phyloP scores from a whole-genome alignment of 1,140 invertebrate genomes.

The Diplogasteroides magnus region DNA sequence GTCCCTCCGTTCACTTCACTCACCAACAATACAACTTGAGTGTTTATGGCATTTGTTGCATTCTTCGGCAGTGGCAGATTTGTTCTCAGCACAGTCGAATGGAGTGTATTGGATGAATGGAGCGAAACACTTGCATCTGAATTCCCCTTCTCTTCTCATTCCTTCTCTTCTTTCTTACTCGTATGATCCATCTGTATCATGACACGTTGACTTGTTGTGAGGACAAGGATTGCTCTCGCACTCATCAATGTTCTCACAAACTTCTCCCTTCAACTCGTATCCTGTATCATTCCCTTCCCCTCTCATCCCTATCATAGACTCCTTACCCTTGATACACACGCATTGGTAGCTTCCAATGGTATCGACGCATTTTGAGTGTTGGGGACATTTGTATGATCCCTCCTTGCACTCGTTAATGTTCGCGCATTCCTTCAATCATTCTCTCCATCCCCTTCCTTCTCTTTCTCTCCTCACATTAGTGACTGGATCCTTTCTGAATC shows the following conservation, averaged over 20 bases:
- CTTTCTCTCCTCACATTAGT: too few species aligned
- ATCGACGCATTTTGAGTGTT: not conserved
- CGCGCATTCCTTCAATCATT: not conserved
- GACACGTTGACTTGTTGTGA: not conserved
- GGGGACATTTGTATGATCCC: not conserved
- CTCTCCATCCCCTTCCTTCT: too few species aligned
- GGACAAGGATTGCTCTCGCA: not conserved
- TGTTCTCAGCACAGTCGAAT: not conserved
- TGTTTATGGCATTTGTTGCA: too few species aligned
- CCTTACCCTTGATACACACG: not conserved
- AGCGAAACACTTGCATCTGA: not conserved
- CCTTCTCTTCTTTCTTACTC: too few species aligned
- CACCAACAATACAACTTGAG: too few species aligned
- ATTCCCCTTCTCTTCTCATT: too few species aligned
- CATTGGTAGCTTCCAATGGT: not conserved
- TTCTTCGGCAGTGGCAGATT: too few species aligned
- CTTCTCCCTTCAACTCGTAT: not conserved
- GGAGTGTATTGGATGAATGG: not conserved
- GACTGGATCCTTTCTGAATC: not conserved
- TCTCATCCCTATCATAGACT: not conserved
- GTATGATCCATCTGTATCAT: not conserved
- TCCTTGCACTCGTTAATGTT: not conserved
- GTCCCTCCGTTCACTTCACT: too few species aligned
- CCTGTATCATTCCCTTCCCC: not conserved
- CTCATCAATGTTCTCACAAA: not conserved